phyloP scores from a whole-genome alignment of 1,140 invertebrate genomes.

The Drosophila malerkotliana region DNA sequence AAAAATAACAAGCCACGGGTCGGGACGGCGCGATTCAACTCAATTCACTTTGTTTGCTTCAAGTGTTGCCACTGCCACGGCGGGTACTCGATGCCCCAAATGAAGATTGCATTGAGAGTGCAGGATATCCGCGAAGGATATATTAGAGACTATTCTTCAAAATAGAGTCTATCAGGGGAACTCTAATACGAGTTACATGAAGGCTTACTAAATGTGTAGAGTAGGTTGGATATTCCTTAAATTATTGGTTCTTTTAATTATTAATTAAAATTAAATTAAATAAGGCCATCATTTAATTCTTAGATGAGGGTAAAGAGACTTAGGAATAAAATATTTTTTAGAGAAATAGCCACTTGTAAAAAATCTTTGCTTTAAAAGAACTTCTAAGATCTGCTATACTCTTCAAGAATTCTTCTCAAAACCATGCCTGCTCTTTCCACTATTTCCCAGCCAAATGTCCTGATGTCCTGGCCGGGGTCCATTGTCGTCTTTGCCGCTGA shows the following conservation, averaged over 20 bases:
- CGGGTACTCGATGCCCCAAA: conserved; percentile 20
- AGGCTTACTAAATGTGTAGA: neutral
- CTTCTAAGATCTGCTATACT: neutral
- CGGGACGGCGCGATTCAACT: conserved; percentile 35
- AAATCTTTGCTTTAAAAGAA: neutral
- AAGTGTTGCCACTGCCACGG: conserved; percentile 50
- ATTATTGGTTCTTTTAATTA: neutral
- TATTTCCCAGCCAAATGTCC: conserved; percentile 1
- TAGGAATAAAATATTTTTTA: no score
- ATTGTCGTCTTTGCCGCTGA: conserved; percentile 38
- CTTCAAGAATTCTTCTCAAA: conserved; percentile 6
- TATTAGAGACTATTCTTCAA: neutral
- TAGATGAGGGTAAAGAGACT: no score
- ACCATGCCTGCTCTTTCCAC: conserved; percentile 1
- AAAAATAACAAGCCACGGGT: conserved; percentile 61
- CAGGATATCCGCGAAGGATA: neutral
- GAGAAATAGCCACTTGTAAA: neutral
- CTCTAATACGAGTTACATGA: neutral
- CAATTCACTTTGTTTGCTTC: conserved; percentile 44
- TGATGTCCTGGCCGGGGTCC: neutral
- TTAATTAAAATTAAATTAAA: no score
- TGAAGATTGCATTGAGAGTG: conserved; percentile 13
- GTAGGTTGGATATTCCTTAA: neutral
- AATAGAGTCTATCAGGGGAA: neutral
- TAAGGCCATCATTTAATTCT: no score